Evolutionary conservation across 2,888 invertebrate genomes (phyloP).

Genomic region (Cistogaster globosa): DNA sequence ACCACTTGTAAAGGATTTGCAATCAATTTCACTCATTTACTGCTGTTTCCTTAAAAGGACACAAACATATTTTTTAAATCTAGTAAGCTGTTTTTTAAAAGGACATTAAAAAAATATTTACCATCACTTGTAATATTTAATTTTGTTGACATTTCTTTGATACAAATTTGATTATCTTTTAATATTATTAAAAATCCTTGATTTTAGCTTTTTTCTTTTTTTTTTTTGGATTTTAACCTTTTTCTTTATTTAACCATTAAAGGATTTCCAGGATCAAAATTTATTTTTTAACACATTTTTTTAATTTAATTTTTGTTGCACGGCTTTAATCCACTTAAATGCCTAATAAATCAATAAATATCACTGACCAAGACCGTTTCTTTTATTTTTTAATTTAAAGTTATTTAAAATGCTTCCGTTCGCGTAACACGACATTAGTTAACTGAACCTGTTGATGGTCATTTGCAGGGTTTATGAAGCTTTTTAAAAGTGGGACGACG

Average conservation of each 20-base stretch:
- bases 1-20: no score
- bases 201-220: neutral
- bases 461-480: constrained; percentile 76
- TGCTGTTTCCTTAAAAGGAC: no score
- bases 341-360: constrained; percentile 22
- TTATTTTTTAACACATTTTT: constrained; percentile 38
- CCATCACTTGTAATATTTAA: constrained; percentile 57
- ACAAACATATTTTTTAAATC: neutral
- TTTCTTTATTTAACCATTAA: neutral
- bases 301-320: neutral
- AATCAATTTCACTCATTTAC: no score
- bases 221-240: neutral
- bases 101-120: constrained; percentile 27
- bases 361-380: neutral
- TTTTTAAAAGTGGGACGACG: constrained; percentile 77
- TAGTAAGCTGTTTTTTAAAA: neutral
- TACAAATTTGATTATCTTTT: constrained; percentile 1
- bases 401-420: constrained; percentile 68
- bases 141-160: constrained; percentile 56
- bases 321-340: constrained; percentile 39
- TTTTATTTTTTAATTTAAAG: neutral
- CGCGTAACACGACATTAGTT: constrained; percentile 74
- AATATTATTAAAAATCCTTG: constrained; percentile 5
- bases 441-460: constrained; percentile 76
- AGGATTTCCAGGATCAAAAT: constrained; percentile 58